phyloP scores from a whole-genome alignment of 2,113 vertebrate species.

The Sorex fumeus region DNA sequence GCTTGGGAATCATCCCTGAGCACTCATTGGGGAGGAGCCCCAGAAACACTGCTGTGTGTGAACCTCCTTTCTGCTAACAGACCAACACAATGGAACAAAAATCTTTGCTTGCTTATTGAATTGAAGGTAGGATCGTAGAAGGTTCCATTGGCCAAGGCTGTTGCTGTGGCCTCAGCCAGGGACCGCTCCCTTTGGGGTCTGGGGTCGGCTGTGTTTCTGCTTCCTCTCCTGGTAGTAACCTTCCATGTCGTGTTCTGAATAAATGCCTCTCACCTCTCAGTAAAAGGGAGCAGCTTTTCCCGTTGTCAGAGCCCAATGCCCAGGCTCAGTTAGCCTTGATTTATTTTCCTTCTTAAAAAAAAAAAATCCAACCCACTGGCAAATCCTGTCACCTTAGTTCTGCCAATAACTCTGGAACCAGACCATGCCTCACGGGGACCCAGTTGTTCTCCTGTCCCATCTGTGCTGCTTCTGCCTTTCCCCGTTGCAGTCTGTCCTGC shows the following conservation, averaged over 20 bases:
- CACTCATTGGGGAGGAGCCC: too few species aligned
- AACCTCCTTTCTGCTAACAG: too few species aligned
- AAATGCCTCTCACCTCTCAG: background rate
- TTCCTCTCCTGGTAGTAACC: background rate
- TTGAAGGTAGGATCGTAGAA: too few species aligned
- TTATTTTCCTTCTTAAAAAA: background rate
- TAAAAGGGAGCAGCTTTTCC: background rate
- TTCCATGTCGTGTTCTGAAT: background rate
- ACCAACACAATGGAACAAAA: too few species aligned
- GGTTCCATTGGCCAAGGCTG: too few species aligned
- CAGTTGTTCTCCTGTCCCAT: accelerated
- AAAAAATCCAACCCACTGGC: background rate
- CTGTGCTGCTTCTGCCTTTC: background rate
- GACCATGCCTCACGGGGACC: background rate
- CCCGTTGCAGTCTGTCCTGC: background rate
- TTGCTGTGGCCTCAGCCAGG: too few species aligned
- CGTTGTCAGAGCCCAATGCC: background rate
- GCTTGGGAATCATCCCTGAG: too few species aligned
- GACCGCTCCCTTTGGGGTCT: background rate
- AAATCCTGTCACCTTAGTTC: background rate
- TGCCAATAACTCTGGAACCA: background rate
- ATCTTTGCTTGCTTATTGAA: too few species aligned
- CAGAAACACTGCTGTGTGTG: too few species aligned
- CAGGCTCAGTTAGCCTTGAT: background rate
- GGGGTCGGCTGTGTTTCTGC: background rate